Percentiles rank a stretch among this genome's conserved stretches.
These are phyloP conservation scores for Cephus pulcher DNA, from an alignment of 2,888 invertebrate species.

Conservation along the genomic window DNA sequence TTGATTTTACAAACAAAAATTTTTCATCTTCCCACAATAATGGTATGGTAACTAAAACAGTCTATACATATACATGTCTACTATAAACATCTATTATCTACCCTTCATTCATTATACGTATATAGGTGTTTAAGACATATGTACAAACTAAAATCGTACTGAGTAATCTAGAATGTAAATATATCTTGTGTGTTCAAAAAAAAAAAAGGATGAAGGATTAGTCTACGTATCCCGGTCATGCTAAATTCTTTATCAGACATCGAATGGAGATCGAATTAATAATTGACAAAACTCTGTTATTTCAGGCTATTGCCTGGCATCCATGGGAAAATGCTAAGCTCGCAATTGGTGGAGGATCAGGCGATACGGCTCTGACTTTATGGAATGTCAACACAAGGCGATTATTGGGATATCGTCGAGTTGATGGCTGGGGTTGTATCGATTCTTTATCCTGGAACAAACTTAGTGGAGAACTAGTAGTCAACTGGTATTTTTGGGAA, in stretches of 20 bases:
- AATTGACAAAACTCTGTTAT: background rate
- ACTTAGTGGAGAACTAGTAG: conserved; percentile 53
- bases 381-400: conserved; percentile 47
- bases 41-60: background rate
- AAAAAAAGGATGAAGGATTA: background rate
- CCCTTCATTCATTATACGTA: background rate
- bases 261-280: background rate
- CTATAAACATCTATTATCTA: background rate
- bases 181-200: background rate
- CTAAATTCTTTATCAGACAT: background rate
- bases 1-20: background rate
- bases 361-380: conserved; percentile 46
- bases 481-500: conserved; percentile 47
- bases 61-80: no score
- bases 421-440: conserved; percentile 39
- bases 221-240: background rate
- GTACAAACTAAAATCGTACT: background rate
- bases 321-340: conserved; percentile 44
- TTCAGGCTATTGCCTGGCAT: conserved; percentile 55
- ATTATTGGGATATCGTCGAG: conserved; percentile 36
- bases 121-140: background rate
- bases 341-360: conserved; percentile 51
- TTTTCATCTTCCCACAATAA: background rate
- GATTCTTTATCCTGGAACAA: conserved; percentile 51
- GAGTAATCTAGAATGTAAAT: background rate